Percentiles rank a stretch among this genome's conserved stretches.
Evolutionary conservation across 2,113 vertebrate genomes (phyloP).

Genomic region (zebrafish (Danio rerio)): DNA sequence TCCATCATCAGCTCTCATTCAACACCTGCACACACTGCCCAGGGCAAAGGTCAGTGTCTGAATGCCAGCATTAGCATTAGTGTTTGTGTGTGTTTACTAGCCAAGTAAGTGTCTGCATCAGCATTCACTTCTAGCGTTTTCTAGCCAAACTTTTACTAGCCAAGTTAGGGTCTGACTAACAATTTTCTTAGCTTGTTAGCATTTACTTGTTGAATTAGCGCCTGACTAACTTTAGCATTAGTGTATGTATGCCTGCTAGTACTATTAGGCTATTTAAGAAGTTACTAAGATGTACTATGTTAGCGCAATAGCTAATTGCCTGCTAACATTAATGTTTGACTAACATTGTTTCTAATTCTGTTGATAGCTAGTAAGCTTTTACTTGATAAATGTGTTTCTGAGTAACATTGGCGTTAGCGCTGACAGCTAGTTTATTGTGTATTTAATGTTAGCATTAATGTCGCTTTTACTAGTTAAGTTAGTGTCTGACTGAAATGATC

Average conservation of each 20-base stretch:
- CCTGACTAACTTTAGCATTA: neutral
- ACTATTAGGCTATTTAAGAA: neutral
- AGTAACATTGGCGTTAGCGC: neutral
- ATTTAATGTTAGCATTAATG: too few species aligned
- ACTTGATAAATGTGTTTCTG: neutral
- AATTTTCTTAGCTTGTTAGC: neutral
- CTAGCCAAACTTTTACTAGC: too few species aligned
- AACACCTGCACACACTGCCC: conserved; percentile 56
- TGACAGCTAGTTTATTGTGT: too few species aligned
- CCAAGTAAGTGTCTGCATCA: neutral
- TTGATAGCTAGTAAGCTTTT: neutral
- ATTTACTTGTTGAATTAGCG: neutral
- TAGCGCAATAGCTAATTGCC: too few species aligned
- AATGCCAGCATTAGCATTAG: neutral
- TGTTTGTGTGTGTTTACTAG: neutral
- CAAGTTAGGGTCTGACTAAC: neutral
- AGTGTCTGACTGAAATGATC: neutral
- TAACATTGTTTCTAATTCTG: too few species aligned
- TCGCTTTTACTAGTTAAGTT: neutral
- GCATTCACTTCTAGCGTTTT: too few species aligned
- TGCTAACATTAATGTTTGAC: too few species aligned
- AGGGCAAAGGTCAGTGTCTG: conserved; percentile 66
- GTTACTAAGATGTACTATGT: too few species aligned
- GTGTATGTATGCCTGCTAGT: neutral
- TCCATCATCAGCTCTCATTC: conserved; percentile 71